phyloP scores from a whole-genome alignment of 2,113 vertebrate genomes.

The Myxocyprinus asiaticus region DNA sequence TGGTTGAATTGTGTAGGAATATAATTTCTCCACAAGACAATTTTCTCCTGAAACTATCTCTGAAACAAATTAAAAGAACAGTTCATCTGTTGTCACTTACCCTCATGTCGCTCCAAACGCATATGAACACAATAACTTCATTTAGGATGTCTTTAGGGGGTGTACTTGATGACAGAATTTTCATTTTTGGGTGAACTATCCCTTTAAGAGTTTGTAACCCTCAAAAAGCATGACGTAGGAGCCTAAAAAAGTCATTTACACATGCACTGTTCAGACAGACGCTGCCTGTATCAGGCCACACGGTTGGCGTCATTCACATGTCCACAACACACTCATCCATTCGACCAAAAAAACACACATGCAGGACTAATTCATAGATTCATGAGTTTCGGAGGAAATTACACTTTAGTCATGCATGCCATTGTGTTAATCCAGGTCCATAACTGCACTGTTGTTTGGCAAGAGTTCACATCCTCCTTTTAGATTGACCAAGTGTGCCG shows the following conservation, averaged over 20 bases:
- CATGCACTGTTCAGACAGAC: constrained; percentile 7
- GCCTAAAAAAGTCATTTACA: constrained; percentile 21
- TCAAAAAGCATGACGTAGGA: not conserved
- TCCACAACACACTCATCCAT: not conserved
- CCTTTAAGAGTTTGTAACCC: no score
- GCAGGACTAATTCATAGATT: not conserved
- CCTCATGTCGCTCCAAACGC: no score
- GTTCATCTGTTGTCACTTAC: no score
- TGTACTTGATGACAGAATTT: no score
- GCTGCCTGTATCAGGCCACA: not conserved
- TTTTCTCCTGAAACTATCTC: no score
- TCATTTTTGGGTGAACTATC: no score
- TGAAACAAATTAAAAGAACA: no score
- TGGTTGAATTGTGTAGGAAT: not conserved
- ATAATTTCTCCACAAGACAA: no score
- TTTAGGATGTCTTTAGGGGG: no score
- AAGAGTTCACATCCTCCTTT: not conserved
- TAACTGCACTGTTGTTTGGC: not conserved
- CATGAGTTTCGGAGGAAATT: not conserved
- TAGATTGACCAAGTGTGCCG: not conserved
- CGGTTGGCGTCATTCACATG: constrained; percentile 9
- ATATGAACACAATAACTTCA: no score
- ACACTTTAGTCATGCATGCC: constrained; percentile 4
- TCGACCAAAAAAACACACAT: not conserved
- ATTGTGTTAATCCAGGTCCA: not conserved